Conservation (phyloP, 2,113 vertebrate genomes). For the Haliaeetus leucogaster region DNA sequence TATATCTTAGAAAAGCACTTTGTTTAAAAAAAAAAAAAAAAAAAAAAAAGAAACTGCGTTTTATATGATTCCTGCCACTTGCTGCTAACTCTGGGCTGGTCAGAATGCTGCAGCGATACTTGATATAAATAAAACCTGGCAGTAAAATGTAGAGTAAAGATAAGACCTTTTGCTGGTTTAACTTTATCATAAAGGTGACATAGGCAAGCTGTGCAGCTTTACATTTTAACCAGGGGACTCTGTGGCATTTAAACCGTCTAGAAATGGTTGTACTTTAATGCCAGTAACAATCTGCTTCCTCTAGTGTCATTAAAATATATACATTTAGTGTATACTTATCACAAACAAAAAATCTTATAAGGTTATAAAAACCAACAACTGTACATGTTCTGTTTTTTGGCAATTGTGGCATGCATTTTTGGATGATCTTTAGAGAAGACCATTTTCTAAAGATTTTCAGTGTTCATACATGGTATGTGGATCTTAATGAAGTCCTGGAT, state of each 20-base stretch:
- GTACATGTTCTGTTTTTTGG: slow-evolving; percentile 79
- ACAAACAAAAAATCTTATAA: slow-evolving; percentile 80
- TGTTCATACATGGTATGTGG: slow-evolving; percentile 80
- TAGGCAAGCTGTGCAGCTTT: slow-evolving; percentile 98
- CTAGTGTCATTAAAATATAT: slow-evolving; percentile 86
- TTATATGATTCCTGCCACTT: slow-evolving; percentile 97
- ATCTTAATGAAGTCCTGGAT: slow-evolving; percentile 74
- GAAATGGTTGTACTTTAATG: slow-evolving; percentile 96
- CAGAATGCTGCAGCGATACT: slow-evolving; percentile 98
- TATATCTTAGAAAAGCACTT: slow-evolving; percentile 98
- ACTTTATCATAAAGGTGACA: slow-evolving; percentile 84
- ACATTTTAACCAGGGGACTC: slow-evolving; percentile 98
- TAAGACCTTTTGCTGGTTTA: slow-evolving; percentile 80
- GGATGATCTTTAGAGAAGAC: slow-evolving; percentile 73
- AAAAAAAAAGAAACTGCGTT: slow-evolving; percentile 77
- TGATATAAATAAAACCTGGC: slow-evolving; percentile 87
- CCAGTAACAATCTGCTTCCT: slow-evolving; percentile 95
- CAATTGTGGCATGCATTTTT: slow-evolving; percentile 79
- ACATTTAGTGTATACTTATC: slow-evolving; percentile 85
- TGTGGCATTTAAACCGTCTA: slow-evolving; percentile 99
- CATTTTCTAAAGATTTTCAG: slow-evolving; percentile 75
- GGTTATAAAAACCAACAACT: slow-evolving; percentile 72
- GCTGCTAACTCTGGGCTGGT: slow-evolving; percentile 98
- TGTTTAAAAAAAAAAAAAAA: slow-evolving; percentile 80
- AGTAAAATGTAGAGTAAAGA: slow-evolving; percentile 85